A percentile compares a stretch with the other conserved stretches of the same genome.
These are phyloP conservation scores for Apis laboriosa DNA, from an alignment of 1,140 invertebrate species.

Conservation along the genomic window DNA sequence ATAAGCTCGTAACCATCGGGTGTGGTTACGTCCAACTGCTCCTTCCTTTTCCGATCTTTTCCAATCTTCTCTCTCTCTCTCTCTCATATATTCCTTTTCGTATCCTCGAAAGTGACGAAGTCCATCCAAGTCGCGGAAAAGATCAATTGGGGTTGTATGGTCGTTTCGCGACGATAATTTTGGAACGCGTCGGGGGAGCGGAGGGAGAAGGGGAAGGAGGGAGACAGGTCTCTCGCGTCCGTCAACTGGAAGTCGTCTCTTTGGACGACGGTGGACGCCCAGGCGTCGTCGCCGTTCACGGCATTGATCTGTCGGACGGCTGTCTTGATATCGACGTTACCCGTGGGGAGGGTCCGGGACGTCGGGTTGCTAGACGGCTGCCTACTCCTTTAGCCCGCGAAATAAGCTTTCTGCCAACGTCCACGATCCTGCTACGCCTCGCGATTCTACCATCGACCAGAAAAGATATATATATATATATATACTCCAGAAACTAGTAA, in stretches of 20 bases:
- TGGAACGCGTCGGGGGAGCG: neutral
- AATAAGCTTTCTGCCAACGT: slow-evolving; percentile 15
- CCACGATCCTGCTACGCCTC: neutral
- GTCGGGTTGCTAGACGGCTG: slow-evolving; percentile 62
- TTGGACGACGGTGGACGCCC: slow-evolving; percentile 69
- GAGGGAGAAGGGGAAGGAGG: neutral
- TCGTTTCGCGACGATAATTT: neutral
- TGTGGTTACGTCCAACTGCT: slow-evolving; percentile 44
- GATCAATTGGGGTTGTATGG: no score
- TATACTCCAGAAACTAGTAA: no score
- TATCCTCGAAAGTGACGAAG: slow-evolving; percentile 68
- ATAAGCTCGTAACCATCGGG: no score
- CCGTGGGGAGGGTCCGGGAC: slow-evolving; percentile 64
- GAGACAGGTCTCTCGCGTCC: neutral
- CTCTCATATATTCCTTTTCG: neutral
- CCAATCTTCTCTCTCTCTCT: slow-evolving; percentile 38
- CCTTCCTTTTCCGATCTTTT: slow-evolving; percentile 35
- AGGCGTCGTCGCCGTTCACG: slow-evolving; percentile 76
- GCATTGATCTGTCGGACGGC: slow-evolving; percentile 79
- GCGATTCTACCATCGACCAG: neutral
- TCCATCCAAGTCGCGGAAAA: slow-evolving; percentile 25
- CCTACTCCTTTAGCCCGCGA: slow-evolving; percentile 49
- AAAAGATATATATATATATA: neutral
- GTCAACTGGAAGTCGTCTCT: slow-evolving; percentile 45
- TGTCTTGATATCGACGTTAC: slow-evolving; percentile 78